Percentiles rank a stretch among this genome's conserved stretches.
Conservation (phyloP, 2,113 vertebrate genomes). For the Erpornis zantholeuca region DNA sequence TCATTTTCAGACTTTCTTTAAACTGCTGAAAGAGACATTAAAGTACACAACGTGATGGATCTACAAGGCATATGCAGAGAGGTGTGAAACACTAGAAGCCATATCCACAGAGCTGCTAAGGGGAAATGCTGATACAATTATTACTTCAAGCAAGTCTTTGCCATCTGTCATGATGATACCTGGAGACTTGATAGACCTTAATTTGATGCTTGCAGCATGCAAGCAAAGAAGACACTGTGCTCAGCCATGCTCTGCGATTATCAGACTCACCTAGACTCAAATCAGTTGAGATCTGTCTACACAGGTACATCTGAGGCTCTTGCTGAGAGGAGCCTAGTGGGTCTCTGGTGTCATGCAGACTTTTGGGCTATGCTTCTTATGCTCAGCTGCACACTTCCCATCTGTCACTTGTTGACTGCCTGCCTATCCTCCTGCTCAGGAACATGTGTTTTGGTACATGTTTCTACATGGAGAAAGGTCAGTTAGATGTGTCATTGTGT, state of each 20-base stretch:
- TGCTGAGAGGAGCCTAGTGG: not conserved
- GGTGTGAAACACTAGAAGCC: not conserved
- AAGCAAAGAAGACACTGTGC: not conserved
- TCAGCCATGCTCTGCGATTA: not conserved
- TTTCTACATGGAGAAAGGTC: not conserved
- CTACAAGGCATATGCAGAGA: not conserved
- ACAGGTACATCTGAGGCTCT: rapidly evolving
- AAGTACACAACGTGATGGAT: not conserved
- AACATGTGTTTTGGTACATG: not conserved
- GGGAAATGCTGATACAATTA: not conserved
- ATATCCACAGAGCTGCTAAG: not conserved
- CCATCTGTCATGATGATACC: not conserved
- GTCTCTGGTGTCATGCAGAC: rapidly evolving
- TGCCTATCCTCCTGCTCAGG: not conserved
- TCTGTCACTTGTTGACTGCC: not conserved
- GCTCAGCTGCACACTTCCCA: not conserved
- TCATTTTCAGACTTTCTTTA: not conserved
- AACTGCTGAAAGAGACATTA: not conserved
- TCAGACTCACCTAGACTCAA: not conserved
- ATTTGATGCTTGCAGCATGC: not conserved
- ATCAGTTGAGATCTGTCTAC: not conserved
- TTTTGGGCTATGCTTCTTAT: not conserved
- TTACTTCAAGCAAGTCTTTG: not conserved
- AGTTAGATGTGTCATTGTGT: not conserved
- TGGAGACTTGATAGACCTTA: not conserved